Base-by-base conservation (phyloP, 2,888 invertebrate genomes). In the Rambutsinella grinnellia region DNA sequence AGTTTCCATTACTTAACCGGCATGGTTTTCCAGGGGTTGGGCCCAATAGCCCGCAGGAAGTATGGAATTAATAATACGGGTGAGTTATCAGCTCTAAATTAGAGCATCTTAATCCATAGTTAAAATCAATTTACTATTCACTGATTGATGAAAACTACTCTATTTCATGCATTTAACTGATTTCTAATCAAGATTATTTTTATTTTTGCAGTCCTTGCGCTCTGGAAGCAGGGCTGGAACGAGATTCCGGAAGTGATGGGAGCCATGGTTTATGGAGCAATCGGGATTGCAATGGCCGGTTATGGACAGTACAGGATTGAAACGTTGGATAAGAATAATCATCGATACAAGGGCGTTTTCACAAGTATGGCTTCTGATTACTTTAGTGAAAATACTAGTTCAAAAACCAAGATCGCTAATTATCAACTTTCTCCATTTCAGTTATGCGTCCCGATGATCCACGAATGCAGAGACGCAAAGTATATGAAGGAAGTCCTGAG, bases 211-310 rank as follows among this genome's bases (percentile, higher is more conserved):
- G 84, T 86, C 69, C 82, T 85, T 8, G 86, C 84, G 13, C 82
- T 88, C 2, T 85, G 88, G 66, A 89, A 87, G 82, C 85, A 85
- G 84, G 88, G 87, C 13, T 91, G 93, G 91, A 87, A 89, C 85
- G 92, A 93, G 87, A 90, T 92, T 76, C 93, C 93, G 2, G 93
- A 93, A 86, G 87, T 93, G 58, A 86, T 93, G 51, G 91, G 89
- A 27, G 88, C 90, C 24, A 87, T 89, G 2, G 89, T 89, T 15
- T 81, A 92, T 80, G 92, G 88, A 0, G 0, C 92, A 0, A 84
- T 89, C 46, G 93, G 93, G 82, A 76, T 19, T 5, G 8, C 13
- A 28, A 19, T 54, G 19, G 19, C 19, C 36, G 36, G n/a, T 65
- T 54, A 36, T 46, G 90, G 89, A 1, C 81, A 89, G 58, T 86